Evolutionary conservation across 92 coral and sea anemone genomes (phyloP).

Genomic region (Bergia puertoricense): DNA sequence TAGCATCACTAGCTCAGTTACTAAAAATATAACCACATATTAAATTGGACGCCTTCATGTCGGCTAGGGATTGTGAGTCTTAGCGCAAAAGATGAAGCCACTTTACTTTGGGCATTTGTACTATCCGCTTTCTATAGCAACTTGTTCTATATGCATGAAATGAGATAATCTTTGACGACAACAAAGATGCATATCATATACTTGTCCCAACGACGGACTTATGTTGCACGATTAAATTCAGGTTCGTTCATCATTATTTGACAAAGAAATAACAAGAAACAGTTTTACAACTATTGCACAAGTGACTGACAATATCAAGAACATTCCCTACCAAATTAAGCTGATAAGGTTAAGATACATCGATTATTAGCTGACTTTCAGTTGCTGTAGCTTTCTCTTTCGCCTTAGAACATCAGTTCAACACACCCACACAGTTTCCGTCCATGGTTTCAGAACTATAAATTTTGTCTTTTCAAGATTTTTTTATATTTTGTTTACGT

Average conservation of each 20-base stretch:
- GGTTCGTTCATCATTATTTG: not conserved
- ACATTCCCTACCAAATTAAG: not conserved
- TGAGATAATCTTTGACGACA: not conserved
- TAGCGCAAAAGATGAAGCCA: not conserved
- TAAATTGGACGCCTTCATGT: not conserved
- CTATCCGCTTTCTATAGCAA: not conserved
- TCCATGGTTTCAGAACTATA: not conserved
- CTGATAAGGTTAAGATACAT: not conserved
- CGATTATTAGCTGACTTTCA: not conserved
- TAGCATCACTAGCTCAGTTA: not conserved
- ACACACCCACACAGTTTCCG: not conserved
- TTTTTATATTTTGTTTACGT: too few relatives aligned
- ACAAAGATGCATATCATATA: not conserved
- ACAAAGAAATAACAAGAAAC: not conserved
- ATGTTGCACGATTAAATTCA: not conserved
- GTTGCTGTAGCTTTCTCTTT: not conserved
- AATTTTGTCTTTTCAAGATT: too few relatives aligned
- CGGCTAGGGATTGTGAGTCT: not conserved
- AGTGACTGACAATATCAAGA: not conserved
- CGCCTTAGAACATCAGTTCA: not conserved
- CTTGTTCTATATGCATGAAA: too few relatives aligned
- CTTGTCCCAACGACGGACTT: not conserved
- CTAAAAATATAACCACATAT: not conserved
- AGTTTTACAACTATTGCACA: not conserved
- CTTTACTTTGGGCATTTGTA: not conserved